Percentiles rank a stretch among this genome's conserved stretches.
Evolutionary conservation across 2,797 vertebrate species (phyloP).

Genomic region (Sylvilagus floridanus): DNA sequence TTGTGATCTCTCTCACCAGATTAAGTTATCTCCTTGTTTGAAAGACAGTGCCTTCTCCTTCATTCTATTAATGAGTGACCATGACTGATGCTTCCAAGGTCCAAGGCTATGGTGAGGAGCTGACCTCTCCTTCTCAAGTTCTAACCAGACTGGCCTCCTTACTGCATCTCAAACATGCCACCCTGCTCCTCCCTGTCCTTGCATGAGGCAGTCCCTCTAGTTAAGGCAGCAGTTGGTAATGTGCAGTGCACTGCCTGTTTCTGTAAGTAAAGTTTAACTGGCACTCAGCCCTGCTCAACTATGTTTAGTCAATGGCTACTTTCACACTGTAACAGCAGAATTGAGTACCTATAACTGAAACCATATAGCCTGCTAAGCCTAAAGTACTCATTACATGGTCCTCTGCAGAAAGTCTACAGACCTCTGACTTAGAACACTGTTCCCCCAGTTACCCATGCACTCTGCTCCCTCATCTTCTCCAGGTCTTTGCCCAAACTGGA

Average conservation of each 20-base stretch:
- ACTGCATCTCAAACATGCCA: background rate
- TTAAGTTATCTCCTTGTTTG: background rate
- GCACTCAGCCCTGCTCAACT: background rate
- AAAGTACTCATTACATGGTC: background rate
- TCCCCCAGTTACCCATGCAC: background rate
- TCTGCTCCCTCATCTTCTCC: background rate
- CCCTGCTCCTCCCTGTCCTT: background rate
- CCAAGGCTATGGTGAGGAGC: background rate
- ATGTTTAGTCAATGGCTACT: background rate
- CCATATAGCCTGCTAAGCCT: background rate
- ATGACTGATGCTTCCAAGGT: background rate
- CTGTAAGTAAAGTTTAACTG: background rate
- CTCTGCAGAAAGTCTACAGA: background rate
- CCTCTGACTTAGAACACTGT: background rate
- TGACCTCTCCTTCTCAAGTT: background rate
- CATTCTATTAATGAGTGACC: background rate
- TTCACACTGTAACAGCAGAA: background rate
- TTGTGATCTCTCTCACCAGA: background rate
- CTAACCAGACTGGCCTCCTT: background rate
- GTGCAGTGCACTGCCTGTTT: background rate
- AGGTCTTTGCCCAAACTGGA: conserved; percentile 3
- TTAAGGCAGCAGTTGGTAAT: background rate
- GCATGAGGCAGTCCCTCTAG: background rate
- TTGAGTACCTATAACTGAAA: background rate
- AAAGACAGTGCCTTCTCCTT: background rate